Conservation (phyloP, 2,113 vertebrate species). For the Crotalus tigris region DNA sequence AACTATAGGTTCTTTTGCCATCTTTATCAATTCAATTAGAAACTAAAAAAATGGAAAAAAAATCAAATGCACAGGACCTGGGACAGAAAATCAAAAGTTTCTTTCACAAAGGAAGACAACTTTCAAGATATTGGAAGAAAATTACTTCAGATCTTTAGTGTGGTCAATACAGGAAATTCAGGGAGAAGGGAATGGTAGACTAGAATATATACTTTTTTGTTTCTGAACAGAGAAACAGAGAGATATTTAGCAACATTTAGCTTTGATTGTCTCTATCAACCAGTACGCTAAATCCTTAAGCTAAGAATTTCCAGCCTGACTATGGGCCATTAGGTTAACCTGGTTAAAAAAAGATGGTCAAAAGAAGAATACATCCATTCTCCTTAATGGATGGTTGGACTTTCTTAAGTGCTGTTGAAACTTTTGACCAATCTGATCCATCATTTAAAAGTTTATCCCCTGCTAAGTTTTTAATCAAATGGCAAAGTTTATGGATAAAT, state of each 20-base stretch:
- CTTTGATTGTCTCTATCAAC: not conserved
- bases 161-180: not conserved
- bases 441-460: not conserved
- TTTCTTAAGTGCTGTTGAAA: not conserved
- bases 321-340: not conserved
- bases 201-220: not conserved
- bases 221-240: not conserved
- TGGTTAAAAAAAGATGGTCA: not conserved
- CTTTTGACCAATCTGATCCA: not conserved
- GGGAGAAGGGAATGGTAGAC: not conserved
- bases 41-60: not conserved
- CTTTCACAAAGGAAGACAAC: not conserved
- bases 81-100: not conserved
- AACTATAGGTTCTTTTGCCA: not conserved
- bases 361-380: not conserved
- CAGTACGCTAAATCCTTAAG: not conserved
- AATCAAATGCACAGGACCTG: not conserved
- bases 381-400: not conserved
- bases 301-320: not conserved
- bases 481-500: not conserved
- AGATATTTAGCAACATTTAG: not conserved
- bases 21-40: not conserved
- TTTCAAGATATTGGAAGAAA: not conserved
- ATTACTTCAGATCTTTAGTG: not conserved
- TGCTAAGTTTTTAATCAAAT: conserved; percentile 7